A percentile compares a stretch with the other conserved stretches of the same genome.
Conservation (phyloP, 2,797 vertebrate genomes). For the Acanthopagrus latus region DNA sequence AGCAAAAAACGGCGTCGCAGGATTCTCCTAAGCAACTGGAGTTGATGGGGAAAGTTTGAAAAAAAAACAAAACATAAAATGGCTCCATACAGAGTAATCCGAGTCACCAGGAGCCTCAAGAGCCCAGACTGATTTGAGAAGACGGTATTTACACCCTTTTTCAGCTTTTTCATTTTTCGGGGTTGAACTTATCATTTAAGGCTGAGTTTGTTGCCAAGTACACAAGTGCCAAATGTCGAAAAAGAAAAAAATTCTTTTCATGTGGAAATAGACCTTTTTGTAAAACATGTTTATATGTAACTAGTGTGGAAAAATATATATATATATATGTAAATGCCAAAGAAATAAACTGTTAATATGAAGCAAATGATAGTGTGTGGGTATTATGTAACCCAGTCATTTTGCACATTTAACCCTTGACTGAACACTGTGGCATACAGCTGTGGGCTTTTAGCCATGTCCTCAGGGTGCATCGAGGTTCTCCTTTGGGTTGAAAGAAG, state of each 20-base stretch:
- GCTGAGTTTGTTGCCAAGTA: constrained; percentile 58
- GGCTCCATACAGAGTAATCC: too few species aligned
- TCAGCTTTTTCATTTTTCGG: too few species aligned
- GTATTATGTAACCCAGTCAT: constrained; percentile 11
- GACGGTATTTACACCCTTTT: too few species aligned
- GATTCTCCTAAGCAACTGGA: too few species aligned
- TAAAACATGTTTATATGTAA: constrained; percentile 78
- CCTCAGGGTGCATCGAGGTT: neutral
- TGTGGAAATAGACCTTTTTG: constrained; percentile 30
- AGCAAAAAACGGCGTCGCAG: too few species aligned
- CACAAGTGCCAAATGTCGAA: constrained; percentile 49
- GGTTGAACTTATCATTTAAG: neutral
- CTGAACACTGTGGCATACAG: neutral
- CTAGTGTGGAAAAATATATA: constrained; percentile 52
- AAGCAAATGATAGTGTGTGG: constrained; percentile 5
- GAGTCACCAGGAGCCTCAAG: too few species aligned
- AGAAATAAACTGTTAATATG: constrained; percentile 77
- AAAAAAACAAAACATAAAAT: too few species aligned
- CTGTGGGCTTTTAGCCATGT: neutral
- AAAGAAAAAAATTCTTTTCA: neutral
- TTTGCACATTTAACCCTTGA: constrained; percentile 5
- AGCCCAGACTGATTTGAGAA: too few species aligned
- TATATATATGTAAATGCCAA: constrained; percentile 51
- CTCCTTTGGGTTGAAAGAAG: neutral
- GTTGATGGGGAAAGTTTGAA: too few species aligned